These are phyloP conservation scores for Athrips mouffetella DNA, from an alignment of 2,888 invertebrate genomes.

Conservation along the genomic window DNA sequence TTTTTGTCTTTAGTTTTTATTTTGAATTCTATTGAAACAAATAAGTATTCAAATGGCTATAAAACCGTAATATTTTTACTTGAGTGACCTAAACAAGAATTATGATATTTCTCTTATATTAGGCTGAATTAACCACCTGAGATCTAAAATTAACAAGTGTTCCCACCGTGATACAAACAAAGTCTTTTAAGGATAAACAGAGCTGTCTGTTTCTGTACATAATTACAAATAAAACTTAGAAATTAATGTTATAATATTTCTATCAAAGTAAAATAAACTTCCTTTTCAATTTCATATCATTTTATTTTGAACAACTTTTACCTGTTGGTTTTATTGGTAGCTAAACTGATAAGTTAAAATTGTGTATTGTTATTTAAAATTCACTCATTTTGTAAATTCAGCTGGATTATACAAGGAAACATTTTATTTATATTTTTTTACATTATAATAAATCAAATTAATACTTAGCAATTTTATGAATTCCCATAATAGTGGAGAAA, in stretches of 20 bases:
- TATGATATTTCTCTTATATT: constrained; percentile 27
- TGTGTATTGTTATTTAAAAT: constrained; percentile 17
- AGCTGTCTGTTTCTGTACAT: constrained; percentile 54
- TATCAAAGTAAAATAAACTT: constrained; percentile 26
- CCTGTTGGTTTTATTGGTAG: constrained; percentile 15
- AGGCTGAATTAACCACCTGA: constrained; percentile 67
- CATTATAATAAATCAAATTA: constrained; percentile 49
- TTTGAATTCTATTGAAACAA: background rate
- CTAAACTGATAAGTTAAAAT: constrained; percentile 1
- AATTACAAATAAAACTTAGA: constrained; percentile 47
- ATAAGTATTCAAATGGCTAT: constrained; percentile 9
- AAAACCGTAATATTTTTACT: constrained; percentile 5
- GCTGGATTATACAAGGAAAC: constrained; percentile 32
- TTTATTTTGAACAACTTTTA: constrained; percentile 27
- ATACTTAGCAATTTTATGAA: constrained; percentile 50
- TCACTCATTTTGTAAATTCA: constrained; percentile 19
- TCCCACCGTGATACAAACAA: constrained; percentile 73
- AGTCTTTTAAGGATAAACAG: constrained; percentile 58
- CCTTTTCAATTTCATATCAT: constrained; percentile 23
- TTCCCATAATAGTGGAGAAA: constrained; percentile 54
- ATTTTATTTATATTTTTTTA: constrained; percentile 54
- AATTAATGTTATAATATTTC: constrained; percentile 28
- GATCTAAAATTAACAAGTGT: constrained; percentile 61
- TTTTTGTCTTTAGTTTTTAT: constrained; percentile 6
- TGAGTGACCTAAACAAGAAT: constrained; percentile 10